Evolutionary conservation across 2,888 invertebrate species (phyloP), one percentile per base, ranked within the genome.

Genomic region (Rugalucina vietnamica): DNA sequence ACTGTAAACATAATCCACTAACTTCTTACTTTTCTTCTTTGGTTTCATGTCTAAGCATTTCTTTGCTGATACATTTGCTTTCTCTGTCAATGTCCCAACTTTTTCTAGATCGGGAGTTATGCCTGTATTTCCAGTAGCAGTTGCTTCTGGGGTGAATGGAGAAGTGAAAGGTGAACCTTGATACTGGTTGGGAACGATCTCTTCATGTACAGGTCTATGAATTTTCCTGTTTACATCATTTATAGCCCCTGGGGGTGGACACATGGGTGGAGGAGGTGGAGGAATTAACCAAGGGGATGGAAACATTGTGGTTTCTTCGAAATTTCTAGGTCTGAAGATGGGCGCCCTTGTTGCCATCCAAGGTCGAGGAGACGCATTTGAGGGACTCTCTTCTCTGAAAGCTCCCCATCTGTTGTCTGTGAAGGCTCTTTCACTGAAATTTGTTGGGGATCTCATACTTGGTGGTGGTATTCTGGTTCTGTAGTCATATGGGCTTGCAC

Each of bases 1-100:
- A 69, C 82, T 76, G 14, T 50, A 69, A 14, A n/a, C 69, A 79
- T 85, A 82, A 10, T 85, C 82, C 3, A 82, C 85, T 37, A 85
- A 70, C 65, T 72, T 79, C 3, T 54, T 49, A n/a, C n/a, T 27
- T 27, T 2, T 1, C 32, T 54, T 24, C 2, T 34, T 21, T 2
- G 21, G 32, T 3, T 32, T 34, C 34, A 34, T 65, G 8, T 60
- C 27, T 60, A 29, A 60, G 29, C 60, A 60, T 60, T 60, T 60
- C 29, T 29, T 60, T 24, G 60, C 29, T 29, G 60, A 18, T 10
- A 32, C 24, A 60, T 29, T 4, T 3, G 60, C 5, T 5, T 60
- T 60, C 21, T 65, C 65, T 10, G 34, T 34, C 4, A 32, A 65
- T 10, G 65, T 10, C 3, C 12, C 29, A 18, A 34, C 34, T 21